Evolutionary conservation across 2,888 invertebrate genomes (phyloP), one percentile per base, ranked within the genome.

Genomic region (Sphaeridia pumilis): DNA sequence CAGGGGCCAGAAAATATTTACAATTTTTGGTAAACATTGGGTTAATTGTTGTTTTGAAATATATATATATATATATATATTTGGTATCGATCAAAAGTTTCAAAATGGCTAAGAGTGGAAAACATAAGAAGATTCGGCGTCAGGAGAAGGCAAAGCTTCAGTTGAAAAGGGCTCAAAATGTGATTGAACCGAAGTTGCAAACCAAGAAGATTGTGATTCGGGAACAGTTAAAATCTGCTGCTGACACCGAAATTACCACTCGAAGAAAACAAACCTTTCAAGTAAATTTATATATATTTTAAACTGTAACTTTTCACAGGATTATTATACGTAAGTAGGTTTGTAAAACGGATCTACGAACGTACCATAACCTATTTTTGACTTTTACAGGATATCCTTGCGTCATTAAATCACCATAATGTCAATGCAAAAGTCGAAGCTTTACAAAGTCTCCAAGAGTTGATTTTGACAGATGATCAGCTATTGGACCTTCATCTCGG

Each of bases 101-200:
- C 47, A 71, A 77, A 24, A 82, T 85, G 67, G 81, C 83, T 67
- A 87, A 86, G 67, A 78, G 81, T 65, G 71, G 86, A 2, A 84
- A 84, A 64, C 78, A 83, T 0, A 92, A 93, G 70, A 92, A 87
- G 68, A 79, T 86, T 0, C 94, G 93, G 76, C 82, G 86, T 0
- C 89, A 93, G 69, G 70, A 93, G 28, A 93, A 90, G 72, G 77
- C 80, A 21, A 78, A 81, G 67, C 70, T 69, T 24, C 64, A 66
- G 34, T 70, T 93, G 48, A 85, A 86, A 0, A 92, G 87, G 74
- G 88, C 88, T 5, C 79, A 83, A 49, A 94, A 93, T 76, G 81
- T 87, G 3, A 93, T 93, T 0, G 82, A 88, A 69, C 84, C 88
- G 0, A 81, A 82, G 65, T 92, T 94, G 67, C 89, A 90, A 76